phyloP scores from a whole-genome alignment of 2,888 invertebrate species.

The Limnephilus marmoratus region DNA sequence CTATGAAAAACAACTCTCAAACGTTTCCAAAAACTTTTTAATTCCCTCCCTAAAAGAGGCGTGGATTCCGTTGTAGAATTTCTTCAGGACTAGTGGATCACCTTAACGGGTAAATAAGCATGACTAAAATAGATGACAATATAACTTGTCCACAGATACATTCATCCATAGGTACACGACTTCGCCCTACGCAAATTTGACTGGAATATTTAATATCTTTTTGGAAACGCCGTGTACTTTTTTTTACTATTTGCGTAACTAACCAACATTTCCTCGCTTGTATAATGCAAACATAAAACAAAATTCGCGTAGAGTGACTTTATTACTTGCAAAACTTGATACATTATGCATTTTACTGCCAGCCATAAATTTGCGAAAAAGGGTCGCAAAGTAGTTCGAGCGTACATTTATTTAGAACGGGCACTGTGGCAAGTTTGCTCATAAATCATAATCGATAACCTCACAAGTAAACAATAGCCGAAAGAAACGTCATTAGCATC shows the following conservation, averaged over 20 bases:
- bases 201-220: background rate
- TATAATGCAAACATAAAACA: slow-evolving; percentile 22
- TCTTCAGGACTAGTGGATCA: no score
- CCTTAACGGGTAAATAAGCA: no score
- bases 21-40: no score
- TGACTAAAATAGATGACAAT: no score
- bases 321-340: slow-evolving; percentile 23
- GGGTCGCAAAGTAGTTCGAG: slow-evolving; percentile 26
- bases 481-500: slow-evolving; percentile 16
- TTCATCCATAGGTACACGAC: no score
- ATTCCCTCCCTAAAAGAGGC: no score
- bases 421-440: slow-evolving; percentile 19
- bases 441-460: slow-evolving; percentile 21
- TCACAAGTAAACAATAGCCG: background rate
- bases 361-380: slow-evolving; percentile 29
- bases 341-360: slow-evolving; percentile 20
- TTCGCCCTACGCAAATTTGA: background rate
- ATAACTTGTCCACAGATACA: no score
- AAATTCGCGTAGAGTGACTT: background rate
- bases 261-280: background rate
- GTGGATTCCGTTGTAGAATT: no score
- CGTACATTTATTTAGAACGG: background rate
- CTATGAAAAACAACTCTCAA: no score
- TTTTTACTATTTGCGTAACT: background rate
- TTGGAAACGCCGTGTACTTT: background rate